Conservation (phyloP, 2,888 invertebrate genomes). For the Aphidoletes aphidimyza region DNA sequence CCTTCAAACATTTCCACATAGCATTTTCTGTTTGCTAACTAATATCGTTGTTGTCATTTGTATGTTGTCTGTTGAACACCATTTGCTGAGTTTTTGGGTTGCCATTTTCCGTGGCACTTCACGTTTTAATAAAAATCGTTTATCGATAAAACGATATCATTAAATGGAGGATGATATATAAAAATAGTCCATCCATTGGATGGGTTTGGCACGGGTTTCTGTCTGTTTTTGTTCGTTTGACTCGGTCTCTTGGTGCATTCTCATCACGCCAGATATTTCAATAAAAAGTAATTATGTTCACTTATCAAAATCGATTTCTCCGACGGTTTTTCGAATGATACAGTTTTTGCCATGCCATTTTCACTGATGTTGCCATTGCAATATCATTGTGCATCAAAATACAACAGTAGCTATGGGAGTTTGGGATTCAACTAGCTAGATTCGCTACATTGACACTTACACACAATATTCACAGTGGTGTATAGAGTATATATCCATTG, state of each 20-base stretch:
- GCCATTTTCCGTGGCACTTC: slow-evolving; percentile 1
- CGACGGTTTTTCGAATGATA: too few relatives aligned
- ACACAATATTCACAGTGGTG: too few relatives aligned
- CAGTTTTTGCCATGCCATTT: too few relatives aligned
- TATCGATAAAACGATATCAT: slow-evolving; percentile 41
- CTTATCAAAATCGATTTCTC: slow-evolving; percentile 48
- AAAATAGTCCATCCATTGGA: neutral
- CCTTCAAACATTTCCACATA: neutral
- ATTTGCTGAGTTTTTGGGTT: neutral
- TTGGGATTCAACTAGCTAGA: slow-evolving; percentile 3
- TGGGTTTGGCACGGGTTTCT: neutral
- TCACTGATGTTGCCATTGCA: too few relatives aligned
- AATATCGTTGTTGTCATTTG: slow-evolving; percentile 35
- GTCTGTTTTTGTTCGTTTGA: neutral
- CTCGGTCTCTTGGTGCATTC: neutral
- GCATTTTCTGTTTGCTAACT: neutral
- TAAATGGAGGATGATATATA: slow-evolving; percentile 5
- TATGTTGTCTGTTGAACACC: neutral
- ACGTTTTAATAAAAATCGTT: slow-evolving; percentile 26
- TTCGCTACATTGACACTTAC: neutral
- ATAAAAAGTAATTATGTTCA: slow-evolving; percentile 46
- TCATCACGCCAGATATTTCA: slow-evolving; percentile 15
- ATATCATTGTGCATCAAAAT: too few relatives aligned
- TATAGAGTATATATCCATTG: too few relatives aligned
- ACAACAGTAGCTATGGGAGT: too few relatives aligned